Base-by-base conservation (phyloP, 2,113 vertebrate genomes). In the Tetrax tetrax region DNA sequence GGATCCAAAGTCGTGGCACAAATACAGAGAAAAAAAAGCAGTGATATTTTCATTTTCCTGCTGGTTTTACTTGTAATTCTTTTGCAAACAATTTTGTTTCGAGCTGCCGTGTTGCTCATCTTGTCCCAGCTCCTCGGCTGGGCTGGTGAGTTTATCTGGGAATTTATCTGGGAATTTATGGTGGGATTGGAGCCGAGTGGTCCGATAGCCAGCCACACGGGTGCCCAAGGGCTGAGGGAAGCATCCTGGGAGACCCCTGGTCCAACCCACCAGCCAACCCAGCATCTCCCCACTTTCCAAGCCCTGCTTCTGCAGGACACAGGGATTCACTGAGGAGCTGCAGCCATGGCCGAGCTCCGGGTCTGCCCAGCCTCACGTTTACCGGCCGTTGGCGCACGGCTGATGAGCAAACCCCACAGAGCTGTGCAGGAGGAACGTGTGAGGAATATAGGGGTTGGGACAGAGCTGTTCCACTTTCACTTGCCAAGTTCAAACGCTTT, bases 171-270 rank as follows among this genome's bases (percentile, higher is more conserved):
- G 38, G 38, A 41, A 41, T 41, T 41, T 41, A 41, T 41, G 41
- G 41, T 41, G 47, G 61, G 23, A 53, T 11, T 1, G 1, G 69
- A 61, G 47, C 24, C 1, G 1, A n/a, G 21, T 1, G 0, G 20
- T 43, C 25, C 1, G 1, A 29, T 19, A 16, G 10, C 31, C 19
- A 25, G 18, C 25, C 29, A 14, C 29, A 8, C 1, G 0, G 7
- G 0, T 60, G 65, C 45, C 38, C 6, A 7, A 23, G 24, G 53
- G 47, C 35, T 75, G 54, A 0, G 1, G 70, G 48, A 37, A 48
- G 31, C 24, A 17, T 28, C 27, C 35, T 0, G 0, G 47, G 29
- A 61, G 61, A 21, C 5, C 19, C 37, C 78, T 60, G 31, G 29
- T 64, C 43, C 25, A 21, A 35, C 41, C 43, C 31, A 48, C 14